Conservation (phyloP, 2,888 invertebrate genomes). For the Choristoneura rosaceana region DNA sequence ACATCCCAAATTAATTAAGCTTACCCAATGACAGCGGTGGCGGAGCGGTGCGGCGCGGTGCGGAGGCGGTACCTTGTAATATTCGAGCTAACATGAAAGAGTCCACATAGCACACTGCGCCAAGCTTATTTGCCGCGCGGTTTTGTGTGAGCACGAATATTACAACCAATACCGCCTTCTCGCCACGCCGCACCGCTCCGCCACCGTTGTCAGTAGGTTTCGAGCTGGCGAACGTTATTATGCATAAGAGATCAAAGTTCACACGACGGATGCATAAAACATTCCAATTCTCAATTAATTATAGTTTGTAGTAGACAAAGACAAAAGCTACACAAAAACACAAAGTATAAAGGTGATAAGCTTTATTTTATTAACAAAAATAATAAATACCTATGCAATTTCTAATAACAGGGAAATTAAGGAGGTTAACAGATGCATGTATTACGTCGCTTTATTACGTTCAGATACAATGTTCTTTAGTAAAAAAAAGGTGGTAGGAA, state of each 20-base stretch:
- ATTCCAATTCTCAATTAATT: conserved; percentile 5
- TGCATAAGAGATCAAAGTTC: conserved; percentile 12
- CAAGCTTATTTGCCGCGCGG: too few relatives aligned
- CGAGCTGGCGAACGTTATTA: not conserved
- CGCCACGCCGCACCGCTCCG: too few relatives aligned
- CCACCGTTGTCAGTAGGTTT: too few relatives aligned
- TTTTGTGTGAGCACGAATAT: too few relatives aligned
- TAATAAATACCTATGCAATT: conserved; percentile 67
- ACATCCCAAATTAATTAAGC: conserved; percentile 50
- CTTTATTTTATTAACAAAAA: conserved; percentile 56
- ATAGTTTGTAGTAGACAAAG: not conserved
- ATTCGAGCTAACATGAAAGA: too few relatives aligned
- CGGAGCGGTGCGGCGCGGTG: too few relatives aligned
- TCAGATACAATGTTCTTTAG: conserved; percentile 37
- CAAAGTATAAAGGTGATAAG: conserved; percentile 39
- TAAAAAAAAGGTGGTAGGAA: conserved; percentile 24
- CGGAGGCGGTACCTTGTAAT: too few relatives aligned
- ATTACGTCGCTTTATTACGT: conserved; percentile 41
- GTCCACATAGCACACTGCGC: too few relatives aligned
- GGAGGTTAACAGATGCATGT: conserved; percentile 53
- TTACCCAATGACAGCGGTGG: too few relatives aligned
- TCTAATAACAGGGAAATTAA: conserved; percentile 63
- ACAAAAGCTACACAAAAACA: conserved; percentile 52
- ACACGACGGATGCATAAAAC: conserved; percentile 9
- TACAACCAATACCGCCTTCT: too few relatives aligned